Evolutionary conservation across 1,140 invertebrate species (phyloP).

Genomic region (Zaprionus gabonicus): DNA sequence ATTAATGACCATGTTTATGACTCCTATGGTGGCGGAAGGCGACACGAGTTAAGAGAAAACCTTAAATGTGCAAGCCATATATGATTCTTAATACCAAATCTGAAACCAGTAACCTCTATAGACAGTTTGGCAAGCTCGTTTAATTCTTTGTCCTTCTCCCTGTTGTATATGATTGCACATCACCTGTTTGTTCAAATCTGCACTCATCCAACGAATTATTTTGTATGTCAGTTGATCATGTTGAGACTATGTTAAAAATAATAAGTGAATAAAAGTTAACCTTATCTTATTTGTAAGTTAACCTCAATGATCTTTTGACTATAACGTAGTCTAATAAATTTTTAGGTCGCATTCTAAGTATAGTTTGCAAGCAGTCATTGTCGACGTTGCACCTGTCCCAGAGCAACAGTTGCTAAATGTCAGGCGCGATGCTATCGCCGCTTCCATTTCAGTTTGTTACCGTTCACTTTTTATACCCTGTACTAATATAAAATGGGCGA

Average conservation of each 20-base stretch:
- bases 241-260: neutral
- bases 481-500: neutral
- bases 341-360: conserved; percentile 65
- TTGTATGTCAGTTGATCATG: neutral
- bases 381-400: conserved; percentile 44
- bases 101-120: neutral
- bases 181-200: too few species aligned
- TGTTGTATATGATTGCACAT: too few species aligned
- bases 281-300: conserved; percentile 35
- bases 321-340: conserved; percentile 51
- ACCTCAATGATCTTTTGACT: conserved; percentile 75
- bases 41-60: neutral
- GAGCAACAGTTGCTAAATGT: conserved; percentile 70
- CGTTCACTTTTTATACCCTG: conserved; percentile 55
- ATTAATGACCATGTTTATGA: neutral
- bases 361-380: conserved; percentile 45
- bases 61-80: neutral
- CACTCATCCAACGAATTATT: too few species aligned
- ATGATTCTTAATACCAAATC: neutral
- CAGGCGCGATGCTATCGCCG: conserved; percentile 68
- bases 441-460: conserved; percentile 72
- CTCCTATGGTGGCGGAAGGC: conserved; percentile 1
- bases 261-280: neutral
- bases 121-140: too few species aligned
- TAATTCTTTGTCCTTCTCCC: too few species aligned